phyloP scores from a whole-genome alignment of 2,797 vertebrate genomes.

The Lagocephalus sceleratus region DNA sequence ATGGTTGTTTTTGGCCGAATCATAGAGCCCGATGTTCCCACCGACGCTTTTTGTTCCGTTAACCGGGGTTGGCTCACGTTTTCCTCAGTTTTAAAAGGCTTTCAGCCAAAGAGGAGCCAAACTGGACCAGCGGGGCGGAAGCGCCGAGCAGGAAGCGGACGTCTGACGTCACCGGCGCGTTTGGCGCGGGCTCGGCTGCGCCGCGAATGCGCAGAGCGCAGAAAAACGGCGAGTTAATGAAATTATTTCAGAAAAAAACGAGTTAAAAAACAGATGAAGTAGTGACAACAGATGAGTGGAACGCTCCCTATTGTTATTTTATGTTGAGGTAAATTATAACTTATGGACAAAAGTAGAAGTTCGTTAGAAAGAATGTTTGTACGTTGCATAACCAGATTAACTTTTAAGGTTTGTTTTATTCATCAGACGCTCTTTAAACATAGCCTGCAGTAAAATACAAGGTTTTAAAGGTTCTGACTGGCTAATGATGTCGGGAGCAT shows the following conservation, averaged over 20 bases:
- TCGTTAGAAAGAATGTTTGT: no score
- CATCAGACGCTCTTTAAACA: no score
- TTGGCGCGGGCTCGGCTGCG: slow-evolving; percentile 1
- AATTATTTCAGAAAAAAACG: not conserved
- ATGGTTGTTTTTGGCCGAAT: slow-evolving; percentile 10
- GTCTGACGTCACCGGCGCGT: not conserved
- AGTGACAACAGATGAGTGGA: no score
- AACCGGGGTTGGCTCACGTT: not conserved
- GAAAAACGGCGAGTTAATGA: not conserved
- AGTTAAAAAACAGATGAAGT: not conserved
- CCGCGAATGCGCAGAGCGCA: not conserved
- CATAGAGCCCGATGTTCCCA: slow-evolving; percentile 34
- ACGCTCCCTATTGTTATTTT: no score
- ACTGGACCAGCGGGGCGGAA: slow-evolving; percentile 6
- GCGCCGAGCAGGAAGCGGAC: not conserved
- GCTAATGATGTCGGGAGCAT: no score
- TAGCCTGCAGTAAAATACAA: no score
- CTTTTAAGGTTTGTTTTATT: no score
- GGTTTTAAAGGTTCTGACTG: no score
- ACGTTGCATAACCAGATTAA: no score
- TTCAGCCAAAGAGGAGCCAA: not conserved
- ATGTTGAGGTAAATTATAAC: no score
- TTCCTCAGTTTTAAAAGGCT: not conserved
- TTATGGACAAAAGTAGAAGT: no score
- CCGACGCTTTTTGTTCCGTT: not conserved